Evolutionary conservation across 2,888 invertebrate genomes (phyloP), one percentile per base, ranked within the genome.

Genomic region (Parapristionchus giblindavisi): DNA sequence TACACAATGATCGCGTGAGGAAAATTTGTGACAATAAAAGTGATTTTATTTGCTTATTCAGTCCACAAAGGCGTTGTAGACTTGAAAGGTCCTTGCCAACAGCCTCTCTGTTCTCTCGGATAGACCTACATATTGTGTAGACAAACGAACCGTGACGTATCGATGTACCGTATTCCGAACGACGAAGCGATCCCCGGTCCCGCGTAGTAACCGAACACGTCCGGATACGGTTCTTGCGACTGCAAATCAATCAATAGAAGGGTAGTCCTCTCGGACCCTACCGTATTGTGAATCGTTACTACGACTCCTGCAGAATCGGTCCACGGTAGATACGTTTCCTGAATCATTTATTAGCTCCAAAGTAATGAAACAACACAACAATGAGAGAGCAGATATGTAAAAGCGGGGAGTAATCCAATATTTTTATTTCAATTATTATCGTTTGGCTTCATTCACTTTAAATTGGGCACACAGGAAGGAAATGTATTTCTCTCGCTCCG

Each of bases 271-370:
- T 6, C 6, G 8, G 8, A 2, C 3, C 40, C 2, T 27, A 43
- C 74, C 63, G 24, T 63, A 38, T 83, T 80, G 79, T 89, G 88
- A 52, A 89, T 81, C 11, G 85, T 77, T n/a, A 89, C 83, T 6
- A 88, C 80, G 0, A 87, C 82, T 5, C 89, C 89, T 5, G 88
- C 87, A 36, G 88, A 84, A 21, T 85, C 80, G 3, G 86, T 81
- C 71, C 88, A 81, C 1, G 87, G 84, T 0, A 87, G 77, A 56
- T 82, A 84, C 38, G 80, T 43, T 5, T 38, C 34, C 71, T 70
- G 54, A 6, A 65, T n/a, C n/a, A 21, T 27, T 65, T 14, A 1
- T 40, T 29, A 27, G 24, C 5, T 27, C n/a, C 14, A 11, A 24
- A 65, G 1, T 40, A 1, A 43, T 34, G 3, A 65, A 17, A 34